Evolutionary conservation across 64 coral and sea anemone genomes (phyloP), one percentile per base, ranked within the genome.

Genomic region (Pocillopora verrucosa): DNA sequence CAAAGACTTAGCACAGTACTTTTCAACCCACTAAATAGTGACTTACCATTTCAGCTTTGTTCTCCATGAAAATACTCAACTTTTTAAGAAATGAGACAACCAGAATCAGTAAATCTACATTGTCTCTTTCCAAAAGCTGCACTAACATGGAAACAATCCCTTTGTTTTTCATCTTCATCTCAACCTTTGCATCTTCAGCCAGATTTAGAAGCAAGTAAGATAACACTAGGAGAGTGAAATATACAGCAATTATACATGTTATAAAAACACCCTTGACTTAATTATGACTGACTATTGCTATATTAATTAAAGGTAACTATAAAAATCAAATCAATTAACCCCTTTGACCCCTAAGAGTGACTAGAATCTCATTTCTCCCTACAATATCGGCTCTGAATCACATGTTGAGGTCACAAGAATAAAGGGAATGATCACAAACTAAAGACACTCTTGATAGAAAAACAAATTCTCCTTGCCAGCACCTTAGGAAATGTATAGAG

Each of bases 1-100:
- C 7, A 51, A 51, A 51, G 7, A 51, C 41, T 63, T 63, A 63
- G 56, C 16, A 6, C 17, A 26, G 60, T 60, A 15, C 41, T 56
- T 51, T 56, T n/a, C 1, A 57, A 80, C 11, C 58, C 14, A 30
- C 17, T 58, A 30, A 26, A 38, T 57, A 5, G 14, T 37, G 13
- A 5, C 80, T 87, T 79, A 98, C 96, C 96, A 98, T 98, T 88
- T 98, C 96, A 56, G 90, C 78, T 86, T 98, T 98, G 91, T 98
- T 98, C 91, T 98, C 96, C 37, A 88, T 84, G 89, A 98, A 98
- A 70, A 98, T 98, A 15, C 88, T 92, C 34, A 98, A 91, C 58
- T 98, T 98, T 78, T 98, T 98, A 16, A 98, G 88, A 64, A 98
- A 98, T 3, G 96, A 98, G 0, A 98, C 96, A 38, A 98, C 96